Conservation (phyloP, 2,888 invertebrate species). For the Scaptomyza cyrtandrae region DNA sequence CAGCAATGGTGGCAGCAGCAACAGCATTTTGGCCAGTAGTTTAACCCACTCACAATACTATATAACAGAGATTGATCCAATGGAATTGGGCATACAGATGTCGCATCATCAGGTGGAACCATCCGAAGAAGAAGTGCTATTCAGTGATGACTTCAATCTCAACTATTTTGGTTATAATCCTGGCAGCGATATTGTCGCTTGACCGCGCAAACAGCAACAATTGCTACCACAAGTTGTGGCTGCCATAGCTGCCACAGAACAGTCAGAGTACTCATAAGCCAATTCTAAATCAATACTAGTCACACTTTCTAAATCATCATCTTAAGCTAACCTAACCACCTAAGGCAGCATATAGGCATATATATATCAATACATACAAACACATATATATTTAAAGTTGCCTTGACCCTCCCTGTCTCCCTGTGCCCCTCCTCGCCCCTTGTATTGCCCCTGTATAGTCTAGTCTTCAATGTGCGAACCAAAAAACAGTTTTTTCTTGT, state of each 20-base stretch:
- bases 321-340: constrained; percentile 58
- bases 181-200: constrained; percentile 84
- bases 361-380: background rate
- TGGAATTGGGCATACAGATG: constrained; percentile 84
- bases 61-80: constrained; percentile 84
- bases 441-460: constrained; percentile 54
- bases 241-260: constrained; percentile 29
- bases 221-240: constrained; percentile 11
- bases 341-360: constrained; percentile 39
- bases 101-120: constrained; percentile 77
- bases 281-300: constrained; percentile 76
- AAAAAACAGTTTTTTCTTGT: constrained; percentile 7
- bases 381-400: too few species aligned
- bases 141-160: constrained; percentile 84
- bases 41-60: constrained; percentile 79
- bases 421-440: background rate
- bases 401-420: background rate
- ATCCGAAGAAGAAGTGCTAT: constrained; percentile 83
- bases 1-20: constrained; percentile 30
- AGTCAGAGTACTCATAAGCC: constrained; percentile 70
- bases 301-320: constrained; percentile 49
- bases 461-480: constrained; percentile 71
- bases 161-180: constrained; percentile 84
- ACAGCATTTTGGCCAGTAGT: constrained; percentile 18
- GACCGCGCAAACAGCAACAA: constrained; percentile 72